A percentile compares a stretch with the other conserved stretches of the same genome.
phyloP scores from a whole-genome alignment of 92 coral and sea anemone genomes.

The Epizoanthus rinbou region DNA sequence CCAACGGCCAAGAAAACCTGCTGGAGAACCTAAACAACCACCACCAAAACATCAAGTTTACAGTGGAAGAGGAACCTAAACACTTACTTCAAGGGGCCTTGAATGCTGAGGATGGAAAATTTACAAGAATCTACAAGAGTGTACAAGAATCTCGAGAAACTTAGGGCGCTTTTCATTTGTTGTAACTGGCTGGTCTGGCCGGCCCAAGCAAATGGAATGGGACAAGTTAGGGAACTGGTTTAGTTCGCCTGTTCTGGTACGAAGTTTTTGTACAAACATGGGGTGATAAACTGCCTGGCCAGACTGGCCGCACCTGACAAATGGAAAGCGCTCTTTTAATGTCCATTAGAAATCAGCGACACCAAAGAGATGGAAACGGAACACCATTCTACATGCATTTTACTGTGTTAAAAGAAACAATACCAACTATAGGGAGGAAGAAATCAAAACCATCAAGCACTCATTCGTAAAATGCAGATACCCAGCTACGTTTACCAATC shows the following conservation, averaged over 20 bases:
- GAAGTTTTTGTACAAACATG: too few relatives aligned
- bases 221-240: too few relatives aligned
- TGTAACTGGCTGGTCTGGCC: too few relatives aligned
- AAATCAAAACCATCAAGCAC: neutral
- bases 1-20: slow-evolving; percentile 17
- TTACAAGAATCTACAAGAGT: slow-evolving; percentile 14
- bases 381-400: slow-evolving; percentile 27
- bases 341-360: slow-evolving; percentile 23
- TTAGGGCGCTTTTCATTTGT: too few relatives aligned
- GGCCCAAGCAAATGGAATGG: too few relatives aligned
- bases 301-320: too few relatives aligned
- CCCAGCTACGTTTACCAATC: neutral
- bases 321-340: too few relatives aligned
- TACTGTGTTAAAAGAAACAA: neutral
- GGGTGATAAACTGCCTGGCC: too few relatives aligned
- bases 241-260: too few relatives aligned
- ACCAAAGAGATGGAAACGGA: slow-evolving; percentile 31
- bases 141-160: slow-evolving; percentile 14
- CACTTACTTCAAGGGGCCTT: slow-evolving; percentile 36
- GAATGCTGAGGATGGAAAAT: slow-evolving; percentile 11
- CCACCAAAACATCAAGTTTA: slow-evolving; percentile 43
- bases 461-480: neutral
- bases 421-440: slow-evolving; percentile 13
- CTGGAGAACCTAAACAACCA: neutral
- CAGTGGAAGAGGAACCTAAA: slow-evolving; percentile 34